A percentile compares a stretch with the other conserved stretches of the same genome.
phyloP scores from a whole-genome alignment of 1,140 invertebrate genomes.

The Habropoda laboriosa region DNA sequence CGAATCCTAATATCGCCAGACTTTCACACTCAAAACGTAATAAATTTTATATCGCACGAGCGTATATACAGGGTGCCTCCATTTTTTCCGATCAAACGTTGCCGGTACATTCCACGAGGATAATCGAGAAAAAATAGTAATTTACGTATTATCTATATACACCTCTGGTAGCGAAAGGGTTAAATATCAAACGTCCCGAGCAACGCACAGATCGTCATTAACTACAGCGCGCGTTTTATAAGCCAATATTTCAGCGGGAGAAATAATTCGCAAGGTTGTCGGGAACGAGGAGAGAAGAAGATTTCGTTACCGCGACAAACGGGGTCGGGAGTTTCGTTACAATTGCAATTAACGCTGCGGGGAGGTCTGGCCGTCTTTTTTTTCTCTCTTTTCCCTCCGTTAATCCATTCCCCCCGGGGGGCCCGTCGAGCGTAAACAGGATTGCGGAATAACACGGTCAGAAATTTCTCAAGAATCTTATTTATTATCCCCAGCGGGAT shows the following conservation, averaged over 20 bases:
- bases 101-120: no score
- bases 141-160: no score
- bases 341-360: slow-evolving; percentile 34
- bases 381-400: neutral
- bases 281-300: neutral
- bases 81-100: no score
- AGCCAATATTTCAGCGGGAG: no score
- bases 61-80: no score
- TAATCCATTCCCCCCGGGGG: neutral
- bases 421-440: slow-evolving; percentile 70
- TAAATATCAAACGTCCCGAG: no score
- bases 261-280: slow-evolving; percentile 3
- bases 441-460: slow-evolving; percentile 71
- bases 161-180: no score
- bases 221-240: no score
- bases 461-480: slow-evolving; percentile 80
- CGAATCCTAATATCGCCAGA: no score
- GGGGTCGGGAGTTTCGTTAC: slow-evolving; percentile 15
- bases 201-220: neutral
- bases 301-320: slow-evolving; percentile 4
- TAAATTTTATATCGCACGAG: no score
- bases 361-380: neutral
- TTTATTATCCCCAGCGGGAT: slow-evolving; percentile 76
- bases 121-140: no score
- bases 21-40: no score